phyloP scores from a whole-genome alignment of 2,113 vertebrate genomes.

The Dicentrarchus labrax region DNA sequence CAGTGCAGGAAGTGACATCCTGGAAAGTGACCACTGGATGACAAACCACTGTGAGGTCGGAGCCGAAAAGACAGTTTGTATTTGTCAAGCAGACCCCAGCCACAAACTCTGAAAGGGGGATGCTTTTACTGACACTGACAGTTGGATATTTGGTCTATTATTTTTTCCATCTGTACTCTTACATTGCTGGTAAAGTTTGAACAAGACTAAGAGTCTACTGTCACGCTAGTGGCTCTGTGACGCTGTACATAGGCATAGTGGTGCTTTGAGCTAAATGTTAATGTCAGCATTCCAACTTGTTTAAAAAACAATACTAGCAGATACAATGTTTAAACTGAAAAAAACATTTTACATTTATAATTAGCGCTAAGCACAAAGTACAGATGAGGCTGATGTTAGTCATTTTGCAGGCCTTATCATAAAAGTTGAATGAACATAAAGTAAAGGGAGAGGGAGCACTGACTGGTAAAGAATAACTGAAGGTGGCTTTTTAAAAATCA shows the following conservation, averaged over 20 bases:
- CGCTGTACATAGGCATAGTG: neutral
- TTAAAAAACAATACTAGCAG: neutral
- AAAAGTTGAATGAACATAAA: slow-evolving; percentile 1
- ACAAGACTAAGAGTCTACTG: neutral
- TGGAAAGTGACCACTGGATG: slow-evolving; percentile 36
- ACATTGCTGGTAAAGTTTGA: slow-evolving; percentile 15
- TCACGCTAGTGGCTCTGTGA: neutral
- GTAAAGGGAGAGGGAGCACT: neutral
- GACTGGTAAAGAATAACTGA: neutral
- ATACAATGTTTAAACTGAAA: neutral
- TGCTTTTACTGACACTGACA: slow-evolving; percentile 42
- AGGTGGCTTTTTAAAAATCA: slow-evolving; percentile 7
- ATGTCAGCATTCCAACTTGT: neutral
- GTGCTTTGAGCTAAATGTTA: neutral
- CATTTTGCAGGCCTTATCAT: neutral
- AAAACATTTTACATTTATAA: neutral
- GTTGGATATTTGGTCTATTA: slow-evolving; percentile 9
- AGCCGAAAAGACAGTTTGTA: slow-evolving; percentile 14
- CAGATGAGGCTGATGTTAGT: neutral
- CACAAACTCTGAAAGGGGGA: neutral
- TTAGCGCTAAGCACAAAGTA: neutral
- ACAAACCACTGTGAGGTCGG: slow-evolving; percentile 19
- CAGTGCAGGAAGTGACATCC: slow-evolving; percentile 38
- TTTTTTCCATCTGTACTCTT: slow-evolving; percentile 39
- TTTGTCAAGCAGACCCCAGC: neutral